phyloP scores from a whole-genome alignment of 2,113 vertebrate species.

The Vicugna pacos region DNA sequence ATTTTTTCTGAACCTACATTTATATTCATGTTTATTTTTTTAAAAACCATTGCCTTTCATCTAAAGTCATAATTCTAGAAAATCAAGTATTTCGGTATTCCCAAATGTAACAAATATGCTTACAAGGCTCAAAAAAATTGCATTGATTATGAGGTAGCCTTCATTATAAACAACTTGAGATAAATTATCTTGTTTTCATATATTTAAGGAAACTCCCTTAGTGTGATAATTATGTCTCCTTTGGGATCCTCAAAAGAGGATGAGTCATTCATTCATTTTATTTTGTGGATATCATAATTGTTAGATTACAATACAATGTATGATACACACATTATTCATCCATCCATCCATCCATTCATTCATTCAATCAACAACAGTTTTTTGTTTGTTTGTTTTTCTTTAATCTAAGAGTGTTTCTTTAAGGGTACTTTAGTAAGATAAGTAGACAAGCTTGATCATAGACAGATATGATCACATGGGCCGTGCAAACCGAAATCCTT shows the following conservation, averaged over 20 bases:
- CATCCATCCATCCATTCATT: not conserved
- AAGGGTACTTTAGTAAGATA: not conserved
- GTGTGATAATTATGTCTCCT: not conserved
- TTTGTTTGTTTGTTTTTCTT: not conserved
- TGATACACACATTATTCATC: not conserved
- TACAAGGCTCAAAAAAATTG: not conserved
- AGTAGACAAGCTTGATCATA: not conserved
- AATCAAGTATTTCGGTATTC: not conserved
- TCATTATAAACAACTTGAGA: slow-evolving; percentile 18
- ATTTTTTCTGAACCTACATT: not conserved
- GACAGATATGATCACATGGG: not conserved
- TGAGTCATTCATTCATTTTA: not conserved
- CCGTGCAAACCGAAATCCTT: not conserved
- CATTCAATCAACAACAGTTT: not conserved
- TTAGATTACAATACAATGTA: not conserved
- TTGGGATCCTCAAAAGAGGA: not conserved
- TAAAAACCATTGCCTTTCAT: not conserved
- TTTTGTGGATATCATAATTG: not conserved
- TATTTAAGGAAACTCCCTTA: slow-evolving; percentile 11
- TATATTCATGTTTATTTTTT: not conserved
- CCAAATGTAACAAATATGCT: not conserved
- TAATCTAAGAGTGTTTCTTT: not conserved
- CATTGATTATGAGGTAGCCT: not conserved
- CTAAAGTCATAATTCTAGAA: slow-evolving; percentile 8
- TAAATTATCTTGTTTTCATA: not conserved